These are phyloP conservation scores for Ischnura elegans DNA, from an alignment of 2,888 invertebrate genomes.

Conservation along the genomic window DNA sequence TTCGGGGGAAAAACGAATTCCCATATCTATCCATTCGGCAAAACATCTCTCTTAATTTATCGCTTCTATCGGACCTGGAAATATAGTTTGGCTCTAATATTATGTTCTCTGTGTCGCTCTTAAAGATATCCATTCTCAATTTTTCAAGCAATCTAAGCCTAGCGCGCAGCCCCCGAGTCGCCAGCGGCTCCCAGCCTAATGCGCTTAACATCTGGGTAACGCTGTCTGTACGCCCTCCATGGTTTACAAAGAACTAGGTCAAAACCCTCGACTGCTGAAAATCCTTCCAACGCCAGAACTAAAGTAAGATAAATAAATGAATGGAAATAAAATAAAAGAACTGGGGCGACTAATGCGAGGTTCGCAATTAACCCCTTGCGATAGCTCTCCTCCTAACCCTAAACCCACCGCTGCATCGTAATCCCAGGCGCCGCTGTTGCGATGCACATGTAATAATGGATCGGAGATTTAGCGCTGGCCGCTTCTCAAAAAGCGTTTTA, in stretches of 20 bases:
- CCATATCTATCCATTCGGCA: too few relatives aligned
- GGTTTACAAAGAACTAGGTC: neutral
- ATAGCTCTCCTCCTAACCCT: neutral
- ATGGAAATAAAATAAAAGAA: neutral
- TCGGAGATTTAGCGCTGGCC: conserved; percentile 2
- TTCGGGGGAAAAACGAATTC: too few relatives aligned
- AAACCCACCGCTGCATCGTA: neutral
- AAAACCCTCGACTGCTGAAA: neutral
- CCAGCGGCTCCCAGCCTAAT: too few relatives aligned
- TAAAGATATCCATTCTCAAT: too few relatives aligned
- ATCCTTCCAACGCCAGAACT: neutral
- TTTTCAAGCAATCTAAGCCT: too few relatives aligned
- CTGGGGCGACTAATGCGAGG: neutral
- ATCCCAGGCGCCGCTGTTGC: neutral
- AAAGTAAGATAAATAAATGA: neutral
- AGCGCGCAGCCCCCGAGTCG: too few relatives aligned
- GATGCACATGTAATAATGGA: conserved; percentile 34
- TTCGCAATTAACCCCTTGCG: conserved; percentile 8
- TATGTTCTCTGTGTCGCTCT: too few relatives aligned
- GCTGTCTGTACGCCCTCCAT: neutral
- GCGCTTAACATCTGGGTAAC: too few relatives aligned
- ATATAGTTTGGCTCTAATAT: too few relatives aligned
- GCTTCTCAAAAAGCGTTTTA: conserved; percentile 4
- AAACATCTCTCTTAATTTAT: too few relatives aligned
- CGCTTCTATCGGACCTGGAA: too few relatives aligned